Base-by-base conservation (phyloP, 2,888 invertebrate genomes). In the Scotopteryx bipunctaria region DNA sequence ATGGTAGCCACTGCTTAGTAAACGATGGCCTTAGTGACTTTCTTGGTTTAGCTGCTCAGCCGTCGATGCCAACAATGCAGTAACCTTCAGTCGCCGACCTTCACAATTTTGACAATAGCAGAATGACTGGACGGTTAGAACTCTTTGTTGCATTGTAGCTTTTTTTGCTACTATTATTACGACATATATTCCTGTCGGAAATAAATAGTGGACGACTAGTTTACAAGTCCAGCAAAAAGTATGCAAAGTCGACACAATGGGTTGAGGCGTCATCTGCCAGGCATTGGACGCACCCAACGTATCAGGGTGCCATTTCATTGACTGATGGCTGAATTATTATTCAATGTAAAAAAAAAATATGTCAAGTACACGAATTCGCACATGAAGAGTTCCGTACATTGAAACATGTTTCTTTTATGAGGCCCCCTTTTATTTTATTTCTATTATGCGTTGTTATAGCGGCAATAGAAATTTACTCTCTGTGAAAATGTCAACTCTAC, bases 91-190 rank as follows among this genome's bases (percentile, higher is more conserved):
- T 42, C 37, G 40, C 36, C 55, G 54, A 57, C 61, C 63, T 64
- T 58, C 58, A 45, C 40, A 43, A 43, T 52, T 58, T 58, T 40
- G 56, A 58, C 56, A 63, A 58, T 54, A 25, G 48, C 40, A 9
- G 51, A 43, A 57, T 57, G 57, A 55, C 57, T 44, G 54, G 44
- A 56, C 51, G 43, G 53, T 41, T 51, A 48, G 38, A 42, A 25
- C 44, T 37, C 59, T 52, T 57, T 63, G 60, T 57, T 32, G 31
- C 47, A 57, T 59, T 58, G 63, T 59, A 35, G 36, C 19, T 57
- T 61, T 60, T 59, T 60, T 60, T 54, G 41, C 45, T 17, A 6
- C 23, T 29, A 36, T 47, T 47, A 54, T 51, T 52, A 46, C 42
- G 42, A 25, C 46, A 41, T 46, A 42, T 48, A 32, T 54, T 53